Conservation (phyloP, 1,140 invertebrate genomes). For the Chrysopa pallens region DNA sequence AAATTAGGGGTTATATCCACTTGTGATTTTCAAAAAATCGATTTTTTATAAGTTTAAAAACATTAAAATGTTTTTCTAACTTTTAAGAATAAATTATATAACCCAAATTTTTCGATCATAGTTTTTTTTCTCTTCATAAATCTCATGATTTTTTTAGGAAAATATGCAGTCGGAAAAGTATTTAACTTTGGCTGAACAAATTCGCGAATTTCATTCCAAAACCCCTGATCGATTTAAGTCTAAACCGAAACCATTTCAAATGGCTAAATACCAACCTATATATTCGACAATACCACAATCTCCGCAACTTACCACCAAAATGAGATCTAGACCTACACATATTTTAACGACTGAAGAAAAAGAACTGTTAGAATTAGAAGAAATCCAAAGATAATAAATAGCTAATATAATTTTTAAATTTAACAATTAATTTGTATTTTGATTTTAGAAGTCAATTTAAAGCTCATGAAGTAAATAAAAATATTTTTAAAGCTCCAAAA, state of each 20-base stretch:
- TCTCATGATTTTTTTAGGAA: constrained; percentile 2
- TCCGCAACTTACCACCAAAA: constrained; percentile 22
- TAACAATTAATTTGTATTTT: constrained; percentile 3
- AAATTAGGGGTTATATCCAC: too few species aligned
- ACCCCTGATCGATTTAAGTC: constrained; percentile 25
- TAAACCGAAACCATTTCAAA: constrained; percentile 9
- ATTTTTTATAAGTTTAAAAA: too few species aligned
- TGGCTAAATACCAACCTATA: constrained; percentile 8
- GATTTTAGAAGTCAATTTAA: constrained; percentile 14
- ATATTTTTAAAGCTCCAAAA: constrained; percentile 13
- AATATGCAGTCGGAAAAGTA: constrained; percentile 13
- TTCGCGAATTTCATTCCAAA: constrained; percentile 23
- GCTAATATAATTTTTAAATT: background rate
- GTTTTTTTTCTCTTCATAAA: too few species aligned
- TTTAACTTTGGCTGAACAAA: constrained; percentile 24
- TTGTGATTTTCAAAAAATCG: too few species aligned
- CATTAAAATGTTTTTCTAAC: too few species aligned
- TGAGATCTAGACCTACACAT: constrained; percentile 12
- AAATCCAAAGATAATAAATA: constrained; percentile 15
- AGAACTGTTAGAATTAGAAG: constrained; percentile 18
- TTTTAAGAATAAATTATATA: too few species aligned
- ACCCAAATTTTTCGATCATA: too few species aligned
- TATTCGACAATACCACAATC: constrained; percentile 23
- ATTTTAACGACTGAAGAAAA: constrained; percentile 17
- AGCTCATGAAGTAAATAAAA: constrained; percentile 16